Percentiles rank a stretch among this genome's conserved stretches.
phyloP scores from a whole-genome alignment of 37 sponge, comb jelly and placozoan genomes.

The Geodia barretti region DNA sequence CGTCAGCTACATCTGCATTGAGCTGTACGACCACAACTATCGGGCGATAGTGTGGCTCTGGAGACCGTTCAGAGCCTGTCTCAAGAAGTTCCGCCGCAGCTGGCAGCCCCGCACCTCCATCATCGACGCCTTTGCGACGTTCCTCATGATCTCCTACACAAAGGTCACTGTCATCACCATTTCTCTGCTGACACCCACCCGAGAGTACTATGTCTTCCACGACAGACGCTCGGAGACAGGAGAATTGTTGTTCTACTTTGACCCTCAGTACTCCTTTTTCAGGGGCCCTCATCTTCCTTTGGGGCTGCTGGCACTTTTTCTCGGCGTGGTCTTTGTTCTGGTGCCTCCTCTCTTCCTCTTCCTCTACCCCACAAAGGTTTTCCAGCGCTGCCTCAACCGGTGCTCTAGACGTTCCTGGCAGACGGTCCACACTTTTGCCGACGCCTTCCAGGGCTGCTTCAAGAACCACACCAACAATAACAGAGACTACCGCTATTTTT shows the following conservation, averaged over 20 bases:
- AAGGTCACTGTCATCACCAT: slow-evolving; percentile 39
- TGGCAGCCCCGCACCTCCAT: slow-evolving; percentile 25
- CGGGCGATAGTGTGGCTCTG: slow-evolving; percentile 5
- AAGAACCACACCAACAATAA: slow-evolving; percentile 2
- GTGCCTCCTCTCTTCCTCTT: slow-evolving; percentile 66
- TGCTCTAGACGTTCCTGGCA: background rate
- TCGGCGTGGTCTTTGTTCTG: slow-evolving; percentile 33
- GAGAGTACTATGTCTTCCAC: background rate
- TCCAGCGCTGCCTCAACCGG: slow-evolving; percentile 9
- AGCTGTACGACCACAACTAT: slow-evolving; percentile 25
- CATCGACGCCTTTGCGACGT: slow-evolving; percentile 45
- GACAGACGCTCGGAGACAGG: background rate
- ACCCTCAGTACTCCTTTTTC: background rate
- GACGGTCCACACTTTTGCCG: slow-evolving; percentile 37
- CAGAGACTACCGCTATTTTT: slow-evolving; percentile 37
- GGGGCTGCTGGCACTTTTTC: slow-evolving; percentile 8
- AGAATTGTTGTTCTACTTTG: slow-evolving; percentile 21
- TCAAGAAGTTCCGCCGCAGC: background rate
- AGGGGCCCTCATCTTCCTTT: slow-evolving; percentile 11
- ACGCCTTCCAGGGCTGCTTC: slow-evolving; percentile 32
- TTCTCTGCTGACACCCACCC: slow-evolving; percentile 14
- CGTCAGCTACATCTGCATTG: slow-evolving; percentile 15
- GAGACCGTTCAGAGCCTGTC: slow-evolving; percentile 35
- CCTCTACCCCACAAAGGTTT: slow-evolving; percentile 8
- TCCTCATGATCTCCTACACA: slow-evolving; percentile 47